phyloP scores from a whole-genome alignment of 2,888 invertebrate species.

The Chymomyza procnemis region DNA sequence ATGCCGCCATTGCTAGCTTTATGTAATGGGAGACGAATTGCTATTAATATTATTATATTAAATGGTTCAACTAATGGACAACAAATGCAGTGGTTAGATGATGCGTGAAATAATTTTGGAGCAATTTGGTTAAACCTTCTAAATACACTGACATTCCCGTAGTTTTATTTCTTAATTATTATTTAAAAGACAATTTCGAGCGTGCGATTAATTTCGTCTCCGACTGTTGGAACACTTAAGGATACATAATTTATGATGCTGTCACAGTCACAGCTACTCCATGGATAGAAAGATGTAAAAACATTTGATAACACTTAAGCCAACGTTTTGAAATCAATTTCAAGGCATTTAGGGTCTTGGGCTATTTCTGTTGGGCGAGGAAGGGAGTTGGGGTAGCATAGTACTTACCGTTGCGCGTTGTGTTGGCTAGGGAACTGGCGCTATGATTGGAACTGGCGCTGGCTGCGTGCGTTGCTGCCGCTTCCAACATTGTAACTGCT shows the following conservation, averaged over 20 bases:
- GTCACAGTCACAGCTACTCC: neutral
- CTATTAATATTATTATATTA: neutral
- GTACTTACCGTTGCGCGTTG: constrained; percentile 67
- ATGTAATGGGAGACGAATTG: neutral
- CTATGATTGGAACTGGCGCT: neutral
- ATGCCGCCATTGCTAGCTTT: neutral
- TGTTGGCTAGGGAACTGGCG: constrained; percentile 54
- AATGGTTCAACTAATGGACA: neutral
- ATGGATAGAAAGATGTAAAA: neutral
- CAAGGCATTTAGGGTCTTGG: constrained; percentile 21
- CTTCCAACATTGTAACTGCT: constrained; percentile 15
- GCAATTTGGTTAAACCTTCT: too few relatives aligned
- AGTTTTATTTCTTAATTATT: too few relatives aligned
- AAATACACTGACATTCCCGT: too few relatives aligned
- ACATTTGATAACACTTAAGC: constrained; percentile 23
- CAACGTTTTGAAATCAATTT: constrained; percentile 58
- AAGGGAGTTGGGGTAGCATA: too few relatives aligned
- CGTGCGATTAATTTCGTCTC: too few relatives aligned
- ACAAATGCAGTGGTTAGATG: too few relatives aligned
- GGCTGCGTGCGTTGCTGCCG: constrained; percentile 20
- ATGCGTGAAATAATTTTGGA: neutral
- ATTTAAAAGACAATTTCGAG: too few relatives aligned
- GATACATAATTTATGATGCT: neutral
- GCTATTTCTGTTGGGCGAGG: constrained; percentile 27
- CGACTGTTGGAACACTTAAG: neutral